Evolutionary conservation across 2,113 vertebrate genomes (phyloP).

Genomic region (Chaenocephalus aceratus): DNA sequence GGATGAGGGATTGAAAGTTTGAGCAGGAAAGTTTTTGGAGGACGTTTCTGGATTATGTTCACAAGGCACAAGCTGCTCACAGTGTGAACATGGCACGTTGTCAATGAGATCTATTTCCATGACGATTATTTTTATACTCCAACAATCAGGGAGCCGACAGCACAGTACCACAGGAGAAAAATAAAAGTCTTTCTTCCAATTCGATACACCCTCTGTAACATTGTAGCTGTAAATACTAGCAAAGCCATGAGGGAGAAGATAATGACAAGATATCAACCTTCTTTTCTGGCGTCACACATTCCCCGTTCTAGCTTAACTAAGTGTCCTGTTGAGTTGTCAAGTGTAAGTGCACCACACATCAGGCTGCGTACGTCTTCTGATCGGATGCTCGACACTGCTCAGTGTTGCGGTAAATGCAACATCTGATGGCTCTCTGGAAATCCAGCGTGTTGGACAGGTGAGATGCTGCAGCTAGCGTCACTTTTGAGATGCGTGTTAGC

Average conservation of each 20-base stretch:
- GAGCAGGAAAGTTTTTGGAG: conserved; percentile 85
- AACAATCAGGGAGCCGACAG: conserved; percentile 81
- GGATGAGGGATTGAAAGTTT: conserved; percentile 84
- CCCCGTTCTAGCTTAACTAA: conserved; percentile 62
- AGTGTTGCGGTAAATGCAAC: conserved; percentile 85
- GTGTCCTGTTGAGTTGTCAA: conserved; percentile 79
- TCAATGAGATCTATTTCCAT: conserved; percentile 94
- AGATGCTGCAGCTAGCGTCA: conserved; percentile 81
- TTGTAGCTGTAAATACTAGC: conserved; percentile 76
- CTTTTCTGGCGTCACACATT: conserved; percentile 57
- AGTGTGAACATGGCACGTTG: conserved; percentile 92
- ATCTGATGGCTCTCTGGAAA: conserved; percentile 84
- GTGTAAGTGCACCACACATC: conserved; percentile 66
- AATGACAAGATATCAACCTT: conserved; percentile 77
- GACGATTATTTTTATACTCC: conserved; percentile 87
- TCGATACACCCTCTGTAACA: conserved; percentile 75
- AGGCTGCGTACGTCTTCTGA: conserved; percentile 67
- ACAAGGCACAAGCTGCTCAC: conserved; percentile 91
- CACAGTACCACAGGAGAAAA: conserved; percentile 74
- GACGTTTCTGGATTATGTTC: conserved; percentile 88
- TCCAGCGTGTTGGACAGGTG: conserved; percentile 84
- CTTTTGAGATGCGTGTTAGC: conserved; percentile 83
- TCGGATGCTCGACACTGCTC: conserved; percentile 81
- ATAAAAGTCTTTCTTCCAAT: conserved; percentile 74
- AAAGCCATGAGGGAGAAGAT: conserved; percentile 72